Evolutionary conservation across 2,797 vertebrate species (phyloP), one percentile per base, ranked within the genome.

Genomic region (Triplophysa bombifrons): DNA sequence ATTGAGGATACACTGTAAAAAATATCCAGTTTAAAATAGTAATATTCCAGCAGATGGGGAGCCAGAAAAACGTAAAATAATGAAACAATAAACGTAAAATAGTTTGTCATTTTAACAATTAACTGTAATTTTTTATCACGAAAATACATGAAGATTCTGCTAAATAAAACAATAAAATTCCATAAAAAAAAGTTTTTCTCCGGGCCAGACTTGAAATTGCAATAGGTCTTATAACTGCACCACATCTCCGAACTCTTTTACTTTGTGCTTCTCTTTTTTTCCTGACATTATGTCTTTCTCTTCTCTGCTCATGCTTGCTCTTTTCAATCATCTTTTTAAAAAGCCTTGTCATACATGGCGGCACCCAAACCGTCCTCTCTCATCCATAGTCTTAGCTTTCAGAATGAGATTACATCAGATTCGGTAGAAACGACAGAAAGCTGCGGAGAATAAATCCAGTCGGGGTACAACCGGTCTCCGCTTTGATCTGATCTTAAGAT

Each of bases 391-490:
- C 69, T 53, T 14, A 72, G 69, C 60, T 72, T 41, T 72, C 16
- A 30, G 48, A 56, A 38, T 50, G 12, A 63, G 76, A 79, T 79
- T 55, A 34, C 22, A 79, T 79, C 69, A 79, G 58, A 48, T 72
- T 64, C 12, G 14, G 30, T 48, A 56, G 44, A 78, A 72, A 78
- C 71, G 12, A 72, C 67, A 63, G 46, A 9, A 34, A 61, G 25
- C 25, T 63, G 30, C 19, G 7, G 61, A 53, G 51, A 71, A 78
- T 60, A 76, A 76, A 60, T 68, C 65, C 56, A 63, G 67, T 78
- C 41, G 60, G 11, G 55, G 46, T 63, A 22, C 41, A 77, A 48
- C 41, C 0, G 6, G 55, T 19, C 46, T 30, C 38, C 63, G 44
- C 44, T 78, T 71, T 79, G 34, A 53, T 78, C 67, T 0, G 19